phyloP scores from a whole-genome alignment of 2,113 vertebrate species.

The Cheirogaleus medius region DNA sequence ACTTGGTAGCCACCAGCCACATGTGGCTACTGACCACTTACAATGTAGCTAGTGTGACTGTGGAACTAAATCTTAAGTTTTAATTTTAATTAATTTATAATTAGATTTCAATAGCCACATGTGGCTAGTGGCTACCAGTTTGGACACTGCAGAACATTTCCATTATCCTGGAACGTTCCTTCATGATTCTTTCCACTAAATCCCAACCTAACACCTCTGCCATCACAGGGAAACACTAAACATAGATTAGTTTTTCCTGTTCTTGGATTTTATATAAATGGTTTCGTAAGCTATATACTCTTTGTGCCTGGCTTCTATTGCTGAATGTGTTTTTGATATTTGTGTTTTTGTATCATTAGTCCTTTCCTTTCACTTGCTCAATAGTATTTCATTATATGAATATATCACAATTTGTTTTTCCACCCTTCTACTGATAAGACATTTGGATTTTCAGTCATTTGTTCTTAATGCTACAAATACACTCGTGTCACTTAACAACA shows the following conservation, averaged over 20 bases:
- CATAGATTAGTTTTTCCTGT: not conserved
- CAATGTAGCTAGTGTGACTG: not conserved
- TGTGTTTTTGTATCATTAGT: not conserved
- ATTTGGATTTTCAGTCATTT: slow-evolving; percentile 31
- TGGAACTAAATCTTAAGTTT: not conserved
- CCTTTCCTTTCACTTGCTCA: not conserved
- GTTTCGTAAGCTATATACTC: not conserved
- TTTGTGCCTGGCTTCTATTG: not conserved
- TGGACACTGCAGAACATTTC: not conserved
- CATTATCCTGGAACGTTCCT: not conserved
- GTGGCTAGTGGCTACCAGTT: not conserved
- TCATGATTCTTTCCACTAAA: not conserved
- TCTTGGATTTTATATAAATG: not conserved
- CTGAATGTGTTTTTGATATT: not conserved
- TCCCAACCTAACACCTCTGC: not conserved
- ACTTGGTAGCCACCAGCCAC: not conserved
- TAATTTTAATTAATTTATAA: slow-evolving; percentile 10
- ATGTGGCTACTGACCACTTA: not conserved
- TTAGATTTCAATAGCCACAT: not conserved
- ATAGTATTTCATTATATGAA: not conserved
- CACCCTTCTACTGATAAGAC: not conserved
- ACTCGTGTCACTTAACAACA: not conserved
- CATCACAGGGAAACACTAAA: not conserved
- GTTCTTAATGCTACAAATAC: slow-evolving; percentile 10
- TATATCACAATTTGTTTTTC: not conserved